Percentiles rank a stretch among this genome's conserved stretches.
Evolutionary conservation across 2,113 vertebrate species (phyloP).

Genomic region (Anser cygnoides): DNA sequence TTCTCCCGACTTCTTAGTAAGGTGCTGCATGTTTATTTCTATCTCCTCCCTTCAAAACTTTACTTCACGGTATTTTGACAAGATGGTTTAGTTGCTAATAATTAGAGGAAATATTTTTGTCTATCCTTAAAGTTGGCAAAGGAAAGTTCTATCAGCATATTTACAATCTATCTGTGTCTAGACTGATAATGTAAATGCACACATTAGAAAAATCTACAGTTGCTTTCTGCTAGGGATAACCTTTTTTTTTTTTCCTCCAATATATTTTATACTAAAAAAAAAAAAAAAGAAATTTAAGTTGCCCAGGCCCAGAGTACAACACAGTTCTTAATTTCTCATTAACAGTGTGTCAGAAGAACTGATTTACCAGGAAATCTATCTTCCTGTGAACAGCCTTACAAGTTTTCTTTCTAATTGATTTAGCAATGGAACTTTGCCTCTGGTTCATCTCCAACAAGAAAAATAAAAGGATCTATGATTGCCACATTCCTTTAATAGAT

Average conservation of each 20-base stretch:
- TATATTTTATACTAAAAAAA: not conserved
- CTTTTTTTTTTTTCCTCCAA: not conserved
- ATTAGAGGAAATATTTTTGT: not conserved
- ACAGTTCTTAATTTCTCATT: constrained; percentile 38
- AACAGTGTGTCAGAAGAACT: constrained; percentile 28
- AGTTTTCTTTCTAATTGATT: constrained; percentile 58
- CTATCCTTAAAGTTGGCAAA: not conserved
- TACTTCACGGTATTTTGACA: not conserved
- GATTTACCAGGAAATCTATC: constrained; percentile 64
- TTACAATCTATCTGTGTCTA: not conserved
- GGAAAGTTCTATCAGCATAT: not conserved
- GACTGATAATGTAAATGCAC: not conserved
- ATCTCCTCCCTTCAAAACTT: not conserved
- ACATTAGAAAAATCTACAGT: not conserved
- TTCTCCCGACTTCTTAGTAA: not conserved
- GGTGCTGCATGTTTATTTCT: not conserved
- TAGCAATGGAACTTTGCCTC: constrained; percentile 3
- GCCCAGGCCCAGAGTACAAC: not conserved
- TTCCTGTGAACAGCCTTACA: constrained; percentile 23
- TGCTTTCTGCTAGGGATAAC: not conserved
- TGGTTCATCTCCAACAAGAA: not conserved
- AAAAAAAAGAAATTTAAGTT: constrained; percentile 14
- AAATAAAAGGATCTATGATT: not conserved
- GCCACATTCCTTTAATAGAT: not conserved
- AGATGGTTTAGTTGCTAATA: not conserved